phyloP scores from a whole-genome alignment of 2,888 invertebrate genomes.

The Eledona agricola region DNA sequence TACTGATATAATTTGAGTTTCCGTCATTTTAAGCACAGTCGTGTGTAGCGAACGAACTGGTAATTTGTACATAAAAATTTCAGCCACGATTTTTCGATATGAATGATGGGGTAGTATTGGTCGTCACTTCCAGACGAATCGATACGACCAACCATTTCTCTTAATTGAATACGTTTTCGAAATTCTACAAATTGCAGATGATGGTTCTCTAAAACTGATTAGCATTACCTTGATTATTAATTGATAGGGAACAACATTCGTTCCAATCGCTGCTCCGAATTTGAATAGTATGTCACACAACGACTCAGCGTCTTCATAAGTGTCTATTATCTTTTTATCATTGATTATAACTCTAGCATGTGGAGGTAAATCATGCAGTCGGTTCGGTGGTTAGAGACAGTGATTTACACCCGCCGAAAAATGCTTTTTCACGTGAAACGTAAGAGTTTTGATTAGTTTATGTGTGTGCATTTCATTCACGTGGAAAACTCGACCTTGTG shows the following conservation, averaged over 20 bases:
- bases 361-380: conserved; percentile 5
- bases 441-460: conserved; percentile 9
- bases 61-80: too few species aligned
- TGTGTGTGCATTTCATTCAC: not conserved
- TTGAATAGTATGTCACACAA: not conserved
- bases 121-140: too few species aligned
- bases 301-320: not conserved
- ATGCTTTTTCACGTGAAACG: conserved; percentile 15
- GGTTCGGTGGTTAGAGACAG: not conserved
- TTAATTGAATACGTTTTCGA: too few species aligned
- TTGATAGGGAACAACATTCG: too few species aligned
- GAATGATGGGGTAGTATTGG: too few species aligned
- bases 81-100: too few species aligned
- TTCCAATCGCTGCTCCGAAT: too few species aligned
- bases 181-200: too few species aligned
- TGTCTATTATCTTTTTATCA: conserved; percentile 11
- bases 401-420: conserved; percentile 6
- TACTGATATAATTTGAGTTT: conserved; percentile 21
- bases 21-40: conserved; percentile 21
- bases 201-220: too few species aligned
- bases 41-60: conserved; percentile 4
- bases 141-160: too few species aligned
- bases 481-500: too few species aligned
- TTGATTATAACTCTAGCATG: conserved; percentile 5
- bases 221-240: too few species aligned